Base-by-base conservation (phyloP, 2,113 vertebrate genomes). In the Felis catus region DNA sequence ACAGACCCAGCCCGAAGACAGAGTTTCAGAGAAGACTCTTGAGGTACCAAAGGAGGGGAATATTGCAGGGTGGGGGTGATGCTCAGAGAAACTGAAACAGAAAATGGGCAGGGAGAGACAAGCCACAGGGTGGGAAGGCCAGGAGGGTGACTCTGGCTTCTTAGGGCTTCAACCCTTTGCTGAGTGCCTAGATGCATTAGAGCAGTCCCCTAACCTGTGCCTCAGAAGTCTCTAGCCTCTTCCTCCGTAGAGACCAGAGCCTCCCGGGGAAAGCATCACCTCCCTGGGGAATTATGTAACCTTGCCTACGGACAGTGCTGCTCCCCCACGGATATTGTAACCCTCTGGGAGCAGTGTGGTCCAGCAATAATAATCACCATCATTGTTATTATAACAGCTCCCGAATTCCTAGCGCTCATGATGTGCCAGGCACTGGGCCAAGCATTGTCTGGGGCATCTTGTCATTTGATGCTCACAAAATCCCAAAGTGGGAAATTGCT, bases 251-350 rank as follows among this genome's bases (percentile, higher is more conserved):
- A 98, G 53, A 84, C 70, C 79, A 7, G 61, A 53, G 88, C 76
- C 96, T 95, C 76, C n/a, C 1, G 45, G 4, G 85, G 84, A 96
- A 97, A 96, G 70, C 45, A 16, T 71, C 87, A 84, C 18, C 51
- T 25, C 83, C 80, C n/a, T 63, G 33, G 94, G 93, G 92, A 96
- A 95, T 98, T 98, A 97, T 97, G 97, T 98, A 98, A 98, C 98
- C 96, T 95, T 97, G 98, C 96, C 96, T 97, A 95, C 48, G 79
- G 97, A 93, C 97, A 97, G 80, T 74, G 45, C 76, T 51, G 70
- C 97, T 97, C 96, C 97, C 96, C 84, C 93, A 95, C 15, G 61
- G 91, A 85, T 96, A 90, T 78, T 94, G 91, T 90, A 95, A 97
- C 94, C 97, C 91, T 96, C 94, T 83, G 95, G 97, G 98, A 98